A percentile compares a stretch with the other conserved stretches of the same genome.
Conservation (phyloP, 1,140 invertebrate species). For the Aphaenogaster ashmeadi region DNA sequence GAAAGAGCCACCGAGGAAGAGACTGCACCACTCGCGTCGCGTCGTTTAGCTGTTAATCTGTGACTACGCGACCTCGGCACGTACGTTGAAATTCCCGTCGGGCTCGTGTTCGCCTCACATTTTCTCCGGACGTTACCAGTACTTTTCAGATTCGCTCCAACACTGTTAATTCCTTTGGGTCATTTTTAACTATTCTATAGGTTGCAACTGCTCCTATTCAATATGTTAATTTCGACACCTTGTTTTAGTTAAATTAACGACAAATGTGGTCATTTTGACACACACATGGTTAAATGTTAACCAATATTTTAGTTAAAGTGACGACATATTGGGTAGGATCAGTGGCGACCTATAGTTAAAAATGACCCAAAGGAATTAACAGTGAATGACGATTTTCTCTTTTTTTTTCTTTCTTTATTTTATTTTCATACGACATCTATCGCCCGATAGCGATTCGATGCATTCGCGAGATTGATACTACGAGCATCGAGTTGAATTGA, state of each 20-base stretch:
- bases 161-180: too few species aligned
- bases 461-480: not conserved
- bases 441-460: not conserved
- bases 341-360: too few species aligned
- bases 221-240: too few species aligned
- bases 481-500: not conserved
- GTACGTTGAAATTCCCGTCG: conserved; percentile 63
- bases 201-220: too few species aligned
- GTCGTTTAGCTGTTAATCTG: conserved; percentile 59
- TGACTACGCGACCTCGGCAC: conserved; percentile 44
- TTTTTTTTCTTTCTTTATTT: not conserved
- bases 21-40: conserved; percentile 15
- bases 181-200: too few species aligned
- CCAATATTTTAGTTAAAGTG: too few species aligned
- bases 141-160: not conserved
- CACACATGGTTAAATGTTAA: too few species aligned
- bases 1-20: conserved; percentile 47
- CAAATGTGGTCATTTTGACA: too few species aligned
- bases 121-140: not conserved
- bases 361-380: too few species aligned
- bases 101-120: not conserved
- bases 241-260: too few species aligned
- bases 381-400: not conserved
- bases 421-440: not conserved
- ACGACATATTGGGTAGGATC: too few species aligned